Base-by-base conservation (phyloP, 2,113 vertebrate species). In the Antechinus stuartii region DNA sequence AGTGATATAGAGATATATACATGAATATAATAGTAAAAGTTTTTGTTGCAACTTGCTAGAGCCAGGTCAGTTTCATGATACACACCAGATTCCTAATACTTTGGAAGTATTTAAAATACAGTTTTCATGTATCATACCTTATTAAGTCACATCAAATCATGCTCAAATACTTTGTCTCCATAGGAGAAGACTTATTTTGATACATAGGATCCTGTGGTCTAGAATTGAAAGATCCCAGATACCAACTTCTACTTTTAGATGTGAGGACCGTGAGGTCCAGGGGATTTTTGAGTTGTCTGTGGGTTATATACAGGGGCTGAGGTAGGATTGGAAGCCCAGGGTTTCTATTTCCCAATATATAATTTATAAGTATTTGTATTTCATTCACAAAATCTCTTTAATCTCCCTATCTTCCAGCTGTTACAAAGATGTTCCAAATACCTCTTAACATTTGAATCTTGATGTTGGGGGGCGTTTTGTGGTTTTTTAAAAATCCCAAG, bases 151-250 rank as follows among this genome's bases (percentile, higher is more conserved):
- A 42, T 54, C 91, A 91, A 61, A 91, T 90, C 53, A 23, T 89
- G 54, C 30, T 3, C 4, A 53, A 54, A 42, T 24, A 0, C 27
- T 57, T 96, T 52, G 49, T 54, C 54, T 90, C 55, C n/a, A 14
- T 11, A 76, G 68, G 26, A 25, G 14, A 30, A 52, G 10, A 0
- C 91, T 93, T 95, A 95, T 96, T 54, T 92, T 56, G 56, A 30
- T 97, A 97, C 97, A 23, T 97, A 98, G 96, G 97, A 97, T 98
- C 97, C 35, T 84, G 42, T 49, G 68, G 42, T 26, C 95, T 96
- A 98, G 97, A 84, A 84, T 93, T 96, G 90, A 42, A 93, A 0
- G 3, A 94, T 91, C 92, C 95, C 95, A 89, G 95, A 96, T 6
- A 12, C 16, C 19, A 50, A 0, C 90, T 76, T 94, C 91, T 35